Base-by-base conservation (phyloP, 2,888 invertebrate genomes). In the Deroplatys truncata region DNA sequence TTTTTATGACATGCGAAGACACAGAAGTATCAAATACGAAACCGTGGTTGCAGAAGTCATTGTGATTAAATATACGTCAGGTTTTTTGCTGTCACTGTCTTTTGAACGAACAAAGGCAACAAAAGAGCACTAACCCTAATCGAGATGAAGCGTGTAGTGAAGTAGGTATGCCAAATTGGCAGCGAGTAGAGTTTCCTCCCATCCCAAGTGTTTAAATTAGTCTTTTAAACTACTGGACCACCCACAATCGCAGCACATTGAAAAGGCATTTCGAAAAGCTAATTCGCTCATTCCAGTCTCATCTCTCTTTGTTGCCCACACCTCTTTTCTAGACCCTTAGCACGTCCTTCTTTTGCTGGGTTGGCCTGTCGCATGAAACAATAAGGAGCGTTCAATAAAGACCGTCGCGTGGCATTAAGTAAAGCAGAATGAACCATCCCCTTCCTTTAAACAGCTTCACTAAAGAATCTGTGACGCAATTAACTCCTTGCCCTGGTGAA, bases 391-490 rank as follows among this genome's bases (percentile, higher is more conserved):
- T 72, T 72, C 56, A 72, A 72, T 72, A 72, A 43, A 72, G 56
- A 72, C 56, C 56, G 56, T 72, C 56, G 56, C 56, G 56, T 72
- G 56, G 56, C 56, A 72, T 72, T 72, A 72, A 72, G 20, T 72
- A 72, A 72, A 72, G 20, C 25, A 72, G 56, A 72, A 72, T 72
- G 56, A 72, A 72, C 56, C 56, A 72, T 25, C 56, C 82, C 82
- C 31, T 82, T 83, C 56, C 82, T 87, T 84, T 84, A 84, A 87
- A 87, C 87, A 87, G 82, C 87, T 87, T 87, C 87, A 83, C 83
- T 87, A 89, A 89, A 89, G 89, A 89, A 86, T 89, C 84, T 89
- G 89, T 86, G 86, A 84, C 84, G 89, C 89, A 89, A 89, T 89
- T 89, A 89, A 89, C 28, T 86, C 85, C 20, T 28, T 87, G 84